phyloP scores from a whole-genome alignment of 1,140 invertebrate genomes.

The Homarus americanus region DNA sequence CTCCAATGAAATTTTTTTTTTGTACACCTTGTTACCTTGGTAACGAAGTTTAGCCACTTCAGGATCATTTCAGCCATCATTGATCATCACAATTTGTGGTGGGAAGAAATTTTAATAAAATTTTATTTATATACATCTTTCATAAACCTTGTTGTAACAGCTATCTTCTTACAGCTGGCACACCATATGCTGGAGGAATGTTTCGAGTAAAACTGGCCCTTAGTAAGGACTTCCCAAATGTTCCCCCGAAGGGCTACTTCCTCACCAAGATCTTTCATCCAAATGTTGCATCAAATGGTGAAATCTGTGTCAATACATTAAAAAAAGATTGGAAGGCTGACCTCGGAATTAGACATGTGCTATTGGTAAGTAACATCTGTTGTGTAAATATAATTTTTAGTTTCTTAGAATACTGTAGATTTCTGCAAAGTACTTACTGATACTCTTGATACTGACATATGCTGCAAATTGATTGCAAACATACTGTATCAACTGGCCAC shows the following conservation, averaged over 20 bases:
- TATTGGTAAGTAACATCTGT: slow-evolving; percentile 84
- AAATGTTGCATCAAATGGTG: slow-evolving; percentile 95
- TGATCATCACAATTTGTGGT: no score
- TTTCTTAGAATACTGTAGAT: background rate
- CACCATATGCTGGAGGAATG: slow-evolving; percentile 89
- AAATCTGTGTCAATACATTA: slow-evolving; percentile 98
- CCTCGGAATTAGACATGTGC: slow-evolving; percentile 96
- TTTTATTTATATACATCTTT: no score
- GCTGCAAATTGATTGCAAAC: no score
- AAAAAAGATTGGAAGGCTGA: slow-evolving; percentile 98
- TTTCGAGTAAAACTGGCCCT: slow-evolving; percentile 94
- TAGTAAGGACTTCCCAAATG: slow-evolving; percentile 94
- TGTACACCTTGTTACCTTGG: no score
- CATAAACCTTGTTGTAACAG: no score
- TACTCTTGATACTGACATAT: background rate
- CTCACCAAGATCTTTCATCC: slow-evolving; percentile 98
- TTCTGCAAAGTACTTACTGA: no score
- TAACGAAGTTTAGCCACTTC: no score
- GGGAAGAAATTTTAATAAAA: no score
- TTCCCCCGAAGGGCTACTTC: slow-evolving; percentile 96
- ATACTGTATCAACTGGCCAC: no score
- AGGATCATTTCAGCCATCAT: no score
- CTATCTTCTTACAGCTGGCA: slow-evolving; percentile 83
- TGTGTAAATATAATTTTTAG: background rate
- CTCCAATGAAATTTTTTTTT: no score